phyloP scores from a whole-genome alignment of 1,140 invertebrate species.

The Carcinoscorpius rotundicauda region DNA sequence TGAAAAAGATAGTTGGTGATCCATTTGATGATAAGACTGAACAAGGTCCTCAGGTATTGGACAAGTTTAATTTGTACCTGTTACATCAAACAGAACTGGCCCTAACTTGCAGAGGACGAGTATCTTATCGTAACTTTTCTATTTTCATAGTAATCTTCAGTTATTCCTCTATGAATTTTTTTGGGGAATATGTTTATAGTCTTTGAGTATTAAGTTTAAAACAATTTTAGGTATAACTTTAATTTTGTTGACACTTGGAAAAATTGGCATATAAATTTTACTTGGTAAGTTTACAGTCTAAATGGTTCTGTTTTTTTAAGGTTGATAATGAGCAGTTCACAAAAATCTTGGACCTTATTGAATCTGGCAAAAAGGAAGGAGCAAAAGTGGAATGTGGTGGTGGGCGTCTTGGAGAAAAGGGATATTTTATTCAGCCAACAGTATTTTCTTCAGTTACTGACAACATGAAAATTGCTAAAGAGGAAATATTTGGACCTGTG shows the following conservation, averaged over 20 bases:
- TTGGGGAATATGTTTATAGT: no score
- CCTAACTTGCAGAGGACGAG: constrained; percentile 64
- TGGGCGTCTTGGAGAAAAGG: constrained; percentile 50
- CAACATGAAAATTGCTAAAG: constrained; percentile 79
- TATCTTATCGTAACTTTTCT: constrained; percentile 76
- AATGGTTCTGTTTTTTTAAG: no score
- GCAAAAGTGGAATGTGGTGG: constrained; percentile 77
- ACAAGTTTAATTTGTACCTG: constrained; percentile 64
- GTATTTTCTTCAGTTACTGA: constrained; percentile 90
- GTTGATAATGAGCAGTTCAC: constrained; percentile 75
- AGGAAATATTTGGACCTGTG: constrained; percentile 98
- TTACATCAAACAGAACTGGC: constrained; percentile 82
- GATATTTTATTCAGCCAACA: constrained; percentile 89
- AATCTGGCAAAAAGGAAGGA: constrained; percentile 74
- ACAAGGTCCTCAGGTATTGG: constrained; percentile 64
- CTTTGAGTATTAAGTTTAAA: not conserved
- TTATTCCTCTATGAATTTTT: not conserved
- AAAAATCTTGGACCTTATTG: constrained; percentile 73
- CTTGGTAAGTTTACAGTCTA: no score
- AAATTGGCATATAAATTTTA: no score
- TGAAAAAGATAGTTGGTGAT: constrained; percentile 67
- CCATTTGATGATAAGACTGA: constrained; percentile 73
- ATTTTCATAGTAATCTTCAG: not conserved
- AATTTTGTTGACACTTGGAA: constrained; percentile 5
- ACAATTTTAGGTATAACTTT: not conserved